Evolutionary conservation across 2,888 invertebrate species (phyloP), one percentile per base, ranked within the genome.

Genomic region (Adelognathus sp.): DNA sequence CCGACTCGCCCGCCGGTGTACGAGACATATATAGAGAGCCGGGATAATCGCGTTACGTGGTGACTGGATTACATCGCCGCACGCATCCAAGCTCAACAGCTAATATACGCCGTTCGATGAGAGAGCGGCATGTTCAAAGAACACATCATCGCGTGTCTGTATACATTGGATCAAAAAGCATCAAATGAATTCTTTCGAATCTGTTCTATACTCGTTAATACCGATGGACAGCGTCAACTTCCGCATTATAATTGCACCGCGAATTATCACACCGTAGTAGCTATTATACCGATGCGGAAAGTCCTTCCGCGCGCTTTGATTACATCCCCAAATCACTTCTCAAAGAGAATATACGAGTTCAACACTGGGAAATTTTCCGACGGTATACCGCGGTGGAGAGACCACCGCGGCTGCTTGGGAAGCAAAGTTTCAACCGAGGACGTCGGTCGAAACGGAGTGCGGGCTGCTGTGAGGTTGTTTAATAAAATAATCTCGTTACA

Each of bases 401-500:
- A 27, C 64, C 36, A 52, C 64, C 36, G 64, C 4, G 11, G 44
- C 50, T 50, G 52, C 27, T 33, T 5, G 24, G 24, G 50, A 14
- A 33, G 14, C 46, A 21, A 50, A 64, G 50, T 36, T 66, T 66
- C 33, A 31, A 11, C 50, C n/a, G 50, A 36, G 64, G 24, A 24
- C 50, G 50, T 52, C 64, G 50, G 36, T 14, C 64, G 50, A 66
- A 66, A 31, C 36, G 50, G 9, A 66, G 64, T 52, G 52, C 72
- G 52, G 72, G 54, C 61, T 41, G 36, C 52, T 33, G 24, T 84
- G 87, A 88, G 87, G 86, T 90, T 89, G 88, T 88, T 89, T 90
- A 90, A 90, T 90, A 89, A 90, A 90, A 89, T 90, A 90, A 90
- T 86, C 87, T 86, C 83, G 88, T 90, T 90, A 89, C 82, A 82